These are phyloP conservation scores for Sebastes cheni DNA, from an alignment of 2,797 vertebrate species.

Conservation along the genomic window DNA sequence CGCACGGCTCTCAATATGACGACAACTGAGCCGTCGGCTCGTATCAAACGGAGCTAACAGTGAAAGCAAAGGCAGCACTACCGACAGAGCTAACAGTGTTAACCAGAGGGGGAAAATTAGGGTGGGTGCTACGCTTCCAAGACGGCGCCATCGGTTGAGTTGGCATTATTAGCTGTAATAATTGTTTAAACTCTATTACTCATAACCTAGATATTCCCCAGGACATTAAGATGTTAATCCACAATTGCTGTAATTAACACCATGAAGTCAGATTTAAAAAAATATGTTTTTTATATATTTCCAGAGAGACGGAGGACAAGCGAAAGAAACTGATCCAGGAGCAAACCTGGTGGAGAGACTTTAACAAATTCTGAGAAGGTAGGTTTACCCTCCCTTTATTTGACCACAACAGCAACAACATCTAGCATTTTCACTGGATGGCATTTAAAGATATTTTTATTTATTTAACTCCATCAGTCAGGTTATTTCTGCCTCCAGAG, in stretches of 20 bases:
- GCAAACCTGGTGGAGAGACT: background rate
- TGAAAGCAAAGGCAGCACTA: no score
- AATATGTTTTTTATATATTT: conserved; percentile 3
- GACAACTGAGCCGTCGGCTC: no score
- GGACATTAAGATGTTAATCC: background rate
- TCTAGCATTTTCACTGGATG: background rate
- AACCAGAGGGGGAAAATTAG: no score
- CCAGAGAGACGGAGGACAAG: background rate
- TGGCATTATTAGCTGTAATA: no score
- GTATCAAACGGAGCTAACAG: no score
- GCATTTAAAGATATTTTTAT: background rate
- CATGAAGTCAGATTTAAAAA: background rate
- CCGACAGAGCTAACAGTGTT: no score
- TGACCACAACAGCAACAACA: background rate
- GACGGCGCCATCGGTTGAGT: no score
- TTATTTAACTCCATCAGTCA: background rate
- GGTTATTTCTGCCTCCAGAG: background rate
- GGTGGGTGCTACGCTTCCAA: no score
- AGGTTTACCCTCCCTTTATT: background rate
- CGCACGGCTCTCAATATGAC: no score
- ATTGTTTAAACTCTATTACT: background rate
- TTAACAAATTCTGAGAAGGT: background rate
- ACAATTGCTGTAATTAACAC: background rate
- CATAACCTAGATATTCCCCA: background rate
- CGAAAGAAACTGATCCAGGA: background rate